Evolutionary conservation across 2,113 vertebrate species (phyloP).

Genomic region (Atrichornis clamosus): DNA sequence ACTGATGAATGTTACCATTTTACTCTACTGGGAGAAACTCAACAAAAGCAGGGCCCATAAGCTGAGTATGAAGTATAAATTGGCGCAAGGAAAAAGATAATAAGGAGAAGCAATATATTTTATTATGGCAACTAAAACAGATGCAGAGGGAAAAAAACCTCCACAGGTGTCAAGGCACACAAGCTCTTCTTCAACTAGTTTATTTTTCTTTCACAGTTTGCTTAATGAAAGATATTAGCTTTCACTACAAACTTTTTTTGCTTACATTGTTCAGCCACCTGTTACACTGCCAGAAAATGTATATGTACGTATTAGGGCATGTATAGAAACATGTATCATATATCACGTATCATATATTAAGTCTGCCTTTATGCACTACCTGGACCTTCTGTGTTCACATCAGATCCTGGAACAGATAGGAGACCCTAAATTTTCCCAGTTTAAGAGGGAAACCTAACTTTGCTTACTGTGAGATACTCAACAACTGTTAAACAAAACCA

Average conservation of each 20-base stretch:
- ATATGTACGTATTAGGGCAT: not conserved
- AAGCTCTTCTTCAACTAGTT: not conserved
- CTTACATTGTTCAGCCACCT: not conserved
- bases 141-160: not conserved
- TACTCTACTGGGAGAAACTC: not conserved
- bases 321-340: not conserved
- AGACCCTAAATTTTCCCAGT: not conserved
- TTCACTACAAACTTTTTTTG: not conserved
- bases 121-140: not conserved
- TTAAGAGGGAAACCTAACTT: not conserved
- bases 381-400: not conserved
- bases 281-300: constrained; percentile 2
- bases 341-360: not conserved
- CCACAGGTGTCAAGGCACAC: not conserved
- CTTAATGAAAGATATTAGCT: constrained; percentile 7
- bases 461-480: not conserved
- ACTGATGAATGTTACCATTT: not conserved
- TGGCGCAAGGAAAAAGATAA: not conserved
- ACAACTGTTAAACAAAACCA: not conserved
- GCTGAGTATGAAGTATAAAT: not conserved
- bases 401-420: not conserved
- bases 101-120: not conserved
- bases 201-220: constrained; percentile 32
- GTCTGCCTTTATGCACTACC: not conserved
- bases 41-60: not conserved